Evolutionary conservation across 2,113 vertebrate genomes (phyloP).

Genomic region (Casuarius casuarius): DNA sequence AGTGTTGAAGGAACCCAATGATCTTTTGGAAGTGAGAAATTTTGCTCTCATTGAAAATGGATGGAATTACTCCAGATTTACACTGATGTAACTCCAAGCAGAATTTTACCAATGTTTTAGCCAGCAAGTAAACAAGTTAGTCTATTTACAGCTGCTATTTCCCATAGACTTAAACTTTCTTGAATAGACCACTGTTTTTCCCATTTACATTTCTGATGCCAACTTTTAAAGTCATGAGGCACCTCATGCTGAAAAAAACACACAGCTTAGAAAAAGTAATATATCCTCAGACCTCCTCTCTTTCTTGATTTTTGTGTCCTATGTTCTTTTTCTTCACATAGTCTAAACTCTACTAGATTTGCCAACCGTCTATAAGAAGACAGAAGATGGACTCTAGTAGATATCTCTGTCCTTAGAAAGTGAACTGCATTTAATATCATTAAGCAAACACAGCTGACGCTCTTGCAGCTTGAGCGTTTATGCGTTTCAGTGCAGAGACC

Average conservation of each 20-base stretch:
- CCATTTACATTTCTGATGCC: neutral
- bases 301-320: neutral
- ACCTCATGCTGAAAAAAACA: neutral
- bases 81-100: neutral
- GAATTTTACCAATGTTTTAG: constrained; percentile 10
- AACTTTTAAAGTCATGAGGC: neutral
- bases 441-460: neutral
- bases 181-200: neutral
- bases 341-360: neutral
- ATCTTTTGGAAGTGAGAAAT: constrained; percentile 48
- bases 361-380: neutral
- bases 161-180: neutral
- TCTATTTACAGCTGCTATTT: neutral
- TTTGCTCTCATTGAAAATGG: constrained; percentile 10
- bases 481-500: neutral
- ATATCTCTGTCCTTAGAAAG: neutral
- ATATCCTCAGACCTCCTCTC: neutral
- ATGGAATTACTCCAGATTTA: constrained; percentile 27
- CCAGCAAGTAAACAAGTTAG: neutral
- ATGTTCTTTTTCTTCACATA: neutral
- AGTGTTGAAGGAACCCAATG: constrained; percentile 50
- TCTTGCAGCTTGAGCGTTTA: neutral
- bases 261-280: neutral
- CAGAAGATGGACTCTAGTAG: neutral
- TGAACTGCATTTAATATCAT: neutral